Conservation (phyloP, 2,797 vertebrate genomes). For the Megaceryle alcyon region DNA sequence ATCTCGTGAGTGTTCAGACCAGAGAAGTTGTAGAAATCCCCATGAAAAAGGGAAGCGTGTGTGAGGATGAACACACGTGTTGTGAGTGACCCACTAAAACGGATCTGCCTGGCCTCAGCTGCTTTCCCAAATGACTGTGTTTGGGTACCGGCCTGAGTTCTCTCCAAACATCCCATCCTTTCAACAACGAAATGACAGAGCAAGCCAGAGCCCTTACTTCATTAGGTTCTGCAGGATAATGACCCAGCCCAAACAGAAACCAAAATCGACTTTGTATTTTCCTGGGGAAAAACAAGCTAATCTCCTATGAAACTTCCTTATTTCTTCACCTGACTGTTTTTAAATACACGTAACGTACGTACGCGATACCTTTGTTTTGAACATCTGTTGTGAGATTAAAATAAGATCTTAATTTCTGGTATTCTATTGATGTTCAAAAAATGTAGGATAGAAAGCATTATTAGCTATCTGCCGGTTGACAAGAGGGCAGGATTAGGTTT, state of each 20-base stretch:
- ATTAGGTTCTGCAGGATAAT: background rate
- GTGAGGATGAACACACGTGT: background rate
- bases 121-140: background rate
- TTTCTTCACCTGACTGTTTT: slow-evolving; percentile 61
- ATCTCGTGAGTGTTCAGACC: background rate
- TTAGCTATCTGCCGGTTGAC: slow-evolving; percentile 81
- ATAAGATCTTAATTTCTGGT: slow-evolving; percentile 74
- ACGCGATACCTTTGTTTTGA: slow-evolving; percentile 58
- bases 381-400: slow-evolving; percentile 70
- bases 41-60: fast-evolving
- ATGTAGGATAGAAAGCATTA: slow-evolving; percentile 67
- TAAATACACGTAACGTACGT: background rate
- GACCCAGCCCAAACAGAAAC: background rate
- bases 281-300: background rate
- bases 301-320: slow-evolving; percentile 6
- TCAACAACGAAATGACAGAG: background rate
- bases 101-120: background rate
- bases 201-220: background rate
- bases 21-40: background rate
- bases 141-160: background rate
- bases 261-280: background rate
- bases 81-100: background rate
- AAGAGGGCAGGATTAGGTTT: slow-evolving; percentile 90
- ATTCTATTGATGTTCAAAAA: slow-evolving; percentile 73
- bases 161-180: background rate